Evolutionary conservation across 2,797 vertebrate genomes (phyloP), one percentile per base, ranked within the genome.

Genomic region (Anas flavirostris): DNA sequence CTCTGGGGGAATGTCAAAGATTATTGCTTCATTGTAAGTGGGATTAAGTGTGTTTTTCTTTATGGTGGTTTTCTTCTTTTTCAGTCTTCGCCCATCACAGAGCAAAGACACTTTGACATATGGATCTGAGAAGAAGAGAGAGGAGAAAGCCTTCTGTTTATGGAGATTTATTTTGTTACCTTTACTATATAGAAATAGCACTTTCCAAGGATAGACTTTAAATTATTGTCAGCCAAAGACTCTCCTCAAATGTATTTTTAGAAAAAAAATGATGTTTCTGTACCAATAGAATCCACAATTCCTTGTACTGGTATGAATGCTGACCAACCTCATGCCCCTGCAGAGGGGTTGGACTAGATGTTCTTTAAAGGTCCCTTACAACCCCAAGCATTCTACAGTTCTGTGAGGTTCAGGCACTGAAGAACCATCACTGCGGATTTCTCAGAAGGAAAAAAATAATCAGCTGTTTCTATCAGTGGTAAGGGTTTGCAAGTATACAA

Each of bases 31-130:
- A 1, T 99, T 99, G 98, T 99, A 99, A 91, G 98, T 98, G 17
- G 99, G 99, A 90, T 99, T 99, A 90, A 99, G 98, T 0, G 99
- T 99, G 97, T 99, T 99, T 97, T 99, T 99, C 93, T 99, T 99
- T 67, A 99, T 99, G 96, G 99, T 99, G 7, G 99, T 99, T 98
- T 99, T 99, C 98, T 99, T 99, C 98, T 99, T 99, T 97, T 99
- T 99, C 96, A 99, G 98, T 37, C 99, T 98, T 72, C 98, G 98
- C 62, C 99, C 99, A 2, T 99, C 99, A 82, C 99, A 99, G 68
- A 99, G 98, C 92, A 99, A 98, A 70, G 99, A 99, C 78, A 99
- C 99, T 97, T 99, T 99, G 95, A 99, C 99, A 8, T 99, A 99
- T 0, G 99, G 99, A 98, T 99, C 99, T 99, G 92, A 70, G 55